These are phyloP conservation scores for Scaptomyza reducta DNA, from an alignment of 2,888 invertebrate species.

Conservation along the genomic window DNA sequence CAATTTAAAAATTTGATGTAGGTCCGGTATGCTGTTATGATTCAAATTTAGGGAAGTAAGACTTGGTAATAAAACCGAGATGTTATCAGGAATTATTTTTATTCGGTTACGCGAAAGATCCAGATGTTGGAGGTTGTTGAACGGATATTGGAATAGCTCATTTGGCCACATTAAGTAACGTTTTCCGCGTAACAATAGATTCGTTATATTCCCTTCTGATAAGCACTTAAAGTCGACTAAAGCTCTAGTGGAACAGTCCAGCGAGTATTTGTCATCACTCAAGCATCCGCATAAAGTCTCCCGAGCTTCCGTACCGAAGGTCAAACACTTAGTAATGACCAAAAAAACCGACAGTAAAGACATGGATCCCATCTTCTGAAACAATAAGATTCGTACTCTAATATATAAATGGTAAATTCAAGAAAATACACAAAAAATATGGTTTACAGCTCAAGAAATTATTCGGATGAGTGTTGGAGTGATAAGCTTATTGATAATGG, in stretches of 20 bases:
- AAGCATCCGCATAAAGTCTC: background rate
- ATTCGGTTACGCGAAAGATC: background rate
- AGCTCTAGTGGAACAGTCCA: background rate
- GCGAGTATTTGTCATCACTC: background rate
- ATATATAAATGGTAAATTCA: no score
- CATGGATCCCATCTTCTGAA: background rate
- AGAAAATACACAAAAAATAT: no score
- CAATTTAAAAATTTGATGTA: background rate
- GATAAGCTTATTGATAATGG: no score
- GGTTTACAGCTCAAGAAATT: no score
- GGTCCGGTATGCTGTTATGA: constrained; percentile 3
- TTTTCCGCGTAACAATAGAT: background rate
- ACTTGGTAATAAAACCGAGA: background rate
- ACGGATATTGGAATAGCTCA: background rate
- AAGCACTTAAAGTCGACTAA: constrained; percentile 10
- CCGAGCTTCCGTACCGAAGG: no score
- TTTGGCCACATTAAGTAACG: background rate
- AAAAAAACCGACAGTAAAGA: no score
- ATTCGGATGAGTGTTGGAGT: no score
- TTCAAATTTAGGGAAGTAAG: background rate
- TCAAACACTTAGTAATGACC: no score
- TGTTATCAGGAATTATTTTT: background rate
- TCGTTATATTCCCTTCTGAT: background rate
- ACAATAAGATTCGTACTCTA: background rate
- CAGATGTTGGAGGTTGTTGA: background rate